Conservation (phyloP, 2,888 invertebrate species). For the Chymomyza fuscimana region DNA sequence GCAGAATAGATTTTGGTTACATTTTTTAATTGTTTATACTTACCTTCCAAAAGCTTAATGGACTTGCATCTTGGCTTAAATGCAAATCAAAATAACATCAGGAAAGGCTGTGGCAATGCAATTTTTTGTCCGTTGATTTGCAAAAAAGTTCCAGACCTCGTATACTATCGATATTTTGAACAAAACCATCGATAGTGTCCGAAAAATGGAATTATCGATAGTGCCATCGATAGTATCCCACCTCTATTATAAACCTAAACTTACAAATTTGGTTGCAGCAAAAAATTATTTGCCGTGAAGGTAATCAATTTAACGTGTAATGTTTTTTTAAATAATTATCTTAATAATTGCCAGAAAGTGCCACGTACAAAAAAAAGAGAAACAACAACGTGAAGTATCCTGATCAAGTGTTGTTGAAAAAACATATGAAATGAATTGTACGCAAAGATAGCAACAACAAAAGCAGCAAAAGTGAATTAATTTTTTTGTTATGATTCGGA, state of each 20-base stretch:
- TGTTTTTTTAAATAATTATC: neutral
- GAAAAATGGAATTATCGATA: too few species aligned
- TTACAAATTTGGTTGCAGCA: neutral
- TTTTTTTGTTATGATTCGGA: conserved; percentile 40
- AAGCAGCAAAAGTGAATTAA: conserved; percentile 21
- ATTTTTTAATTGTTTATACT: too few species aligned
- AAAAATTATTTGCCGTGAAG: neutral
- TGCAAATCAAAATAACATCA: too few species aligned
- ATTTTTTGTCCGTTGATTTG: too few species aligned
- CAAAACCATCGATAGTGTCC: too few species aligned
- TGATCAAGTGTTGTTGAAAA: neutral
- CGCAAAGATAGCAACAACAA: conserved; percentile 27
- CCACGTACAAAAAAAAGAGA: neutral
- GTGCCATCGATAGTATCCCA: too few species aligned
- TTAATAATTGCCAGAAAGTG: neutral
- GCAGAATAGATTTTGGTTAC: too few species aligned
- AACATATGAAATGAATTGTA: neutral
- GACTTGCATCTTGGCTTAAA: too few species aligned
- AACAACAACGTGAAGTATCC: conserved; percentile 9
- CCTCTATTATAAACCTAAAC: neutral
- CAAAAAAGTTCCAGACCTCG: too few species aligned
- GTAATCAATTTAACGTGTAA: neutral
- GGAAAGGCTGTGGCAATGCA: too few species aligned
- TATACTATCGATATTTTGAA: too few species aligned
- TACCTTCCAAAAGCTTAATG: too few species aligned